Percentiles rank a stretch among this genome's conserved stretches.
Evolutionary conservation across 2,797 vertebrate species (phyloP).

Genomic region (Carapus acus): DNA sequence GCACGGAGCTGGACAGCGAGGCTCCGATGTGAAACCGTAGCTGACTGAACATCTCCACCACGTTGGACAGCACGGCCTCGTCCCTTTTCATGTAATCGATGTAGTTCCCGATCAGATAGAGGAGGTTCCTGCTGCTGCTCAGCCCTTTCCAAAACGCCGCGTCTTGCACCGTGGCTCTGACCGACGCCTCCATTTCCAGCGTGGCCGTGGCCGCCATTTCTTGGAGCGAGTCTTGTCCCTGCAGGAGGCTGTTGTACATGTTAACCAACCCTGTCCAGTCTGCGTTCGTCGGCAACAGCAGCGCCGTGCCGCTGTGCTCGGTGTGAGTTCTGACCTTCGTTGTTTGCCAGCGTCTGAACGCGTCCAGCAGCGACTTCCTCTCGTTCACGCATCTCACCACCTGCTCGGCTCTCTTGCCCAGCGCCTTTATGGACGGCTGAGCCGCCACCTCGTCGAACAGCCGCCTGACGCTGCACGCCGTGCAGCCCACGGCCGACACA

Average conservation of each 20-base stretch:
- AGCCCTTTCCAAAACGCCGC: conserved; percentile 52
- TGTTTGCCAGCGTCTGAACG: conserved; percentile 23
- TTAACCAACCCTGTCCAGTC: conserved; percentile 36
- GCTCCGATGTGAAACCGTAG: conserved; percentile 34
- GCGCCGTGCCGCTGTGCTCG: conserved; percentile 3
- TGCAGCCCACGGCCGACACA: conserved; percentile 38
- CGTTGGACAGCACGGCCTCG: conserved; percentile 36
- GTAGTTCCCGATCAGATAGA: conserved; percentile 43
- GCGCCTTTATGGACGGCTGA: conserved; percentile 33
- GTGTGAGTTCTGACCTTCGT: conserved; percentile 23
- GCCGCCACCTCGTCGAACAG: conserved; percentile 31
- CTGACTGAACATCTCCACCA: conserved; percentile 45
- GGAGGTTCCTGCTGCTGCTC: conserved; percentile 36
- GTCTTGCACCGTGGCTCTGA: conserved; percentile 40
- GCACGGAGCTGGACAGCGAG: conserved; percentile 28
- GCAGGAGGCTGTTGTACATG: conserved; percentile 48
- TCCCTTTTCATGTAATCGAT: conserved; percentile 46
- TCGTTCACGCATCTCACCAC: conserved; percentile 31
- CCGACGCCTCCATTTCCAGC: conserved; percentile 22
- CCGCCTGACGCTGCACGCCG: conserved; percentile 14
- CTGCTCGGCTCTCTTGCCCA: conserved; percentile 46
- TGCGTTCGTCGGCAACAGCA: conserved; percentile 23
- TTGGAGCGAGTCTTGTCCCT: conserved; percentile 45
- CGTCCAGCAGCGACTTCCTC: conserved; percentile 17
- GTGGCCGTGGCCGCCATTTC: conserved; percentile 42